Evolutionary conservation across 2,888 invertebrate species (phyloP).

Genomic region (Macrophya alboannulata): DNA sequence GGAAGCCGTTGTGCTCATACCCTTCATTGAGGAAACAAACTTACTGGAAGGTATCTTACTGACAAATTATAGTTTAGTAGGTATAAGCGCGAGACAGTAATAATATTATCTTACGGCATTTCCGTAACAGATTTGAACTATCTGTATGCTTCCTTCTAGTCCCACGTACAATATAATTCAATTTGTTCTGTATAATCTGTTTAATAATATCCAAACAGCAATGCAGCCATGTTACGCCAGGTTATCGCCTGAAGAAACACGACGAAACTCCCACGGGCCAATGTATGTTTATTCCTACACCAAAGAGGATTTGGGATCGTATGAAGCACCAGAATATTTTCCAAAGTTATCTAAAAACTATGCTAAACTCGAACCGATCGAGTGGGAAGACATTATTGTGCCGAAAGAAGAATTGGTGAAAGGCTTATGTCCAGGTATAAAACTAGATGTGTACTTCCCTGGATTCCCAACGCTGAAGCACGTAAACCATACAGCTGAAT

Average conservation of each 20-base stretch:
- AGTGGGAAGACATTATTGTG: constrained; percentile 84
- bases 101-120: not conserved
- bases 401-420: constrained; percentile 83
- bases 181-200: not conserved
- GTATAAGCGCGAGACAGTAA: not conserved
- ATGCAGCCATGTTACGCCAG: constrained; percentile 87
- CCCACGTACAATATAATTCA: no score
- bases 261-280: constrained; percentile 92
- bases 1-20: constrained; percentile 97
- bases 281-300: constrained; percentile 91
- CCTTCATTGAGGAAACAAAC: constrained; percentile 92
- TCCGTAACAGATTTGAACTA: no score
- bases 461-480: constrained; percentile 97
- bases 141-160: no score
- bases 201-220: constrained; percentile 78
- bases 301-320: constrained; percentile 83
- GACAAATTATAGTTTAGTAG: not conserved
- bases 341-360: constrained; percentile 83
- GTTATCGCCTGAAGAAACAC: constrained; percentile 87
- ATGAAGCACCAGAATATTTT: constrained; percentile 84
- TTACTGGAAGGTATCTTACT: constrained; percentile 69
- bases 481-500: constrained; percentile 87
- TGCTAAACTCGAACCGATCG: constrained; percentile 81
- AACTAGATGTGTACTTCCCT: constrained; percentile 88
- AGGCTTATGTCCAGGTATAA: constrained; percentile 87